phyloP scores from a whole-genome alignment of 1,140 invertebrate genomes.

The Rhizoglyphus robini region DNA sequence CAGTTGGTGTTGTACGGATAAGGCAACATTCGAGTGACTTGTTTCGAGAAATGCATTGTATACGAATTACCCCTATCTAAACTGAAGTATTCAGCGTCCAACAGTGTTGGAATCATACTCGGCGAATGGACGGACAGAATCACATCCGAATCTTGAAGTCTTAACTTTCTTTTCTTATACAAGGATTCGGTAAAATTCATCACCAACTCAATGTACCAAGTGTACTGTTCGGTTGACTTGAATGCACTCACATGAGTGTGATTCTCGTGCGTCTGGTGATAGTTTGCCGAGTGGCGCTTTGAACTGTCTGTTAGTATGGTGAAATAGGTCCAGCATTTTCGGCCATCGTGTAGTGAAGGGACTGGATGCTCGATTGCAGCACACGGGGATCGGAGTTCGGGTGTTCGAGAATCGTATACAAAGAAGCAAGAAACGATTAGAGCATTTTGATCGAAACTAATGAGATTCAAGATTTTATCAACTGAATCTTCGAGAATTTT shows the following conservation, averaged over 20 bases:
- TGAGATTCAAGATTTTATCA: background rate
- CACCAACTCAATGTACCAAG: background rate
- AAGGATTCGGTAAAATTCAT: background rate
- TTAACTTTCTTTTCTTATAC: background rate
- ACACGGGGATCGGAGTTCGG: background rate
- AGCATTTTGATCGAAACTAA: background rate
- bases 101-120: background rate
- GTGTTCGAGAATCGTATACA: background rate
- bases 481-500: background rate
- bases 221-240: background rate
- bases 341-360: background rate
- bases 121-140: background rate
- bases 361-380: background rate
- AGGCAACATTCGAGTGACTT: background rate
- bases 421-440: background rate
- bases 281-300: background rate
- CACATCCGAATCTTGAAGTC: background rate
- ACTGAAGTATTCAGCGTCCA: background rate
- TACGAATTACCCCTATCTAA: background rate
- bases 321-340: constrained; percentile 7
- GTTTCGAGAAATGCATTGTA: background rate
- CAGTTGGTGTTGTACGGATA: background rate
- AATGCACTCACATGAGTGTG: background rate
- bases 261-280: background rate
- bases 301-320: background rate